phyloP scores from a whole-genome alignment of 2,888 invertebrate species.

The Thymelicus acteon region DNA sequence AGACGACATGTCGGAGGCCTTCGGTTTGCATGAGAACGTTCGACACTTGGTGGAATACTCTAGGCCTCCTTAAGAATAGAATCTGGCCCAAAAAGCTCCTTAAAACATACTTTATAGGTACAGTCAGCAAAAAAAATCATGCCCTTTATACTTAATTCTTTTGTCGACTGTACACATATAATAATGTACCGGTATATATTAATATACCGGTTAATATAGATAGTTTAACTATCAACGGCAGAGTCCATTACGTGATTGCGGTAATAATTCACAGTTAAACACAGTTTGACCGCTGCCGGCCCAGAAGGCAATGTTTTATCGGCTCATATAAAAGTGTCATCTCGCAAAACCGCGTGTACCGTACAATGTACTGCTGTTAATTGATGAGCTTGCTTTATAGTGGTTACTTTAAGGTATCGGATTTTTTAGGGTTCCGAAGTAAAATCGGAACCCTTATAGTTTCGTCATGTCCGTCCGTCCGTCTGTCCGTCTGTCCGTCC shows the following conservation, averaged over 20 bases:
- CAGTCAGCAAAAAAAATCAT: no score
- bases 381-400: constrained; percentile 5
- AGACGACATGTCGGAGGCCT: no score
- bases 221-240: constrained; percentile 11
- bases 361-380: constrained; percentile 10
- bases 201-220: neutral
- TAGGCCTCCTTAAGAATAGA: no score
- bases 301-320: constrained; percentile 16
- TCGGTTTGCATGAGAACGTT: no score
- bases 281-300: constrained; percentile 21
- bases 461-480: no score
- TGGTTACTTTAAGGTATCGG: neutral
- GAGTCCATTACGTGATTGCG: constrained; percentile 25
- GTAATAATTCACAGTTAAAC: constrained; percentile 27
- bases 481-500: no score
- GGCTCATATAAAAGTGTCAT: constrained; percentile 31
- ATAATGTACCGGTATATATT: neutral
- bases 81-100: no score
- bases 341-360: constrained; percentile 5
- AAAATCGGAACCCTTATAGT: no score
- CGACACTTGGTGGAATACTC: no score
- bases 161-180: neutral
- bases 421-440: no score
- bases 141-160: no score
- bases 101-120: no score